Percentiles rank a stretch among this genome's conserved stretches.
Evolutionary conservation across 2,797 vertebrate genomes (phyloP).

Genomic region (Dromococcyx pavoninus): DNA sequence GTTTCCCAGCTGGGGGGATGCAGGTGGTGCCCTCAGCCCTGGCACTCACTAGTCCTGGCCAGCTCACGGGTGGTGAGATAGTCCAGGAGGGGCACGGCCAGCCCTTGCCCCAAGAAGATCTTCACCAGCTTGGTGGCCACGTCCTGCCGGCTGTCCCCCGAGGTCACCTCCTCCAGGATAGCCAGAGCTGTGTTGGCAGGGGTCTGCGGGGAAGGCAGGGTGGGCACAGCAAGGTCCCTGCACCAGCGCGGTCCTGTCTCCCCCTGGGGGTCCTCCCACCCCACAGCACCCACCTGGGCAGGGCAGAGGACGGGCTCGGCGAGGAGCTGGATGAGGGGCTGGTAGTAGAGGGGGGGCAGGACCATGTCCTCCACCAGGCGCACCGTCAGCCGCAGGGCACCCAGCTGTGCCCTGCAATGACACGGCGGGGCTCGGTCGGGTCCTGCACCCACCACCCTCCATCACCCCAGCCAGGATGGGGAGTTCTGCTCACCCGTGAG

Average conservation of each 20-base stretch:
- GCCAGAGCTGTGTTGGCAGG: constrained; percentile 80
- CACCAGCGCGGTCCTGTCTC: fast-evolving
- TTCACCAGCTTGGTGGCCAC: constrained; percentile 91
- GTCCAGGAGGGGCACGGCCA: constrained; percentile 88
- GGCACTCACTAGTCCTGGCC: constrained; percentile 86
- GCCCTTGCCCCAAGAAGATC: constrained; percentile 88
- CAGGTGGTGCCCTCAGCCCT: not conserved
- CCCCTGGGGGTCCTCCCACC: not conserved
- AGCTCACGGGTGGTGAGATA: constrained; percentile 87
- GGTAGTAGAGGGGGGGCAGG: constrained; percentile 84
- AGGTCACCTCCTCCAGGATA: constrained; percentile 88
- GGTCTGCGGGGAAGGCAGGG: constrained; percentile 70
- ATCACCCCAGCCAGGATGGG: too few relatives aligned
- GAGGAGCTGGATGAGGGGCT: constrained; percentile 87
- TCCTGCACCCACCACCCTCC: not conserved
- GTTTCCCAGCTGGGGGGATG: not conserved
- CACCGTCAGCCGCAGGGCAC: constrained; percentile 87
- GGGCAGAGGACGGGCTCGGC: constrained; percentile 83
- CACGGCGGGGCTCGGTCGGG: fast-evolving
- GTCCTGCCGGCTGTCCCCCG: constrained; percentile 87
- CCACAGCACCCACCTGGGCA: constrained; percentile 75
- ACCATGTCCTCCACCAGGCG: constrained; percentile 86
- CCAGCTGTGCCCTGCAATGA: constrained; percentile 82
- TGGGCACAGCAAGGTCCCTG: fast-evolving
- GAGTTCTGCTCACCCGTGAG: constrained; percentile 77